These are phyloP conservation scores for Drosophila affinis DNA, from an alignment of 2,888 invertebrate genomes.

Conservation along the genomic window DNA sequence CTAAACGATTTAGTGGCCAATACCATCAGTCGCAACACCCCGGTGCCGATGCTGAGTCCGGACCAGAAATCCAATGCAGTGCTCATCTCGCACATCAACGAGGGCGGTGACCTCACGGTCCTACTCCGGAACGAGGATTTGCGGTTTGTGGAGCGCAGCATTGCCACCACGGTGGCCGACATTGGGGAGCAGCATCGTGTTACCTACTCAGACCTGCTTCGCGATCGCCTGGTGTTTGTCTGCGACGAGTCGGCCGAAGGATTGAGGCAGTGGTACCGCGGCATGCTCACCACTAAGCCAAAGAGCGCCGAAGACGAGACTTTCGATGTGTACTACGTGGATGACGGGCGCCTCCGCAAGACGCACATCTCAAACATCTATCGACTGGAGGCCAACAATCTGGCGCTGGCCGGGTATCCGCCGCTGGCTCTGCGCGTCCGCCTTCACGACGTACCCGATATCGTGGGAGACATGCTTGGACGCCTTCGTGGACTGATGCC, in stretches of 20 bases:
- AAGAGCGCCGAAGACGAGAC: slow-evolving; percentile 82
- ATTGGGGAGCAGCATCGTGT: slow-evolving; percentile 77
- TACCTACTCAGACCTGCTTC: slow-evolving; percentile 73
- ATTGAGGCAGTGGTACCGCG: slow-evolving; percentile 84
- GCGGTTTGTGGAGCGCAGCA: slow-evolving; percentile 79
- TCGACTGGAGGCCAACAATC: slow-evolving; percentile 85
- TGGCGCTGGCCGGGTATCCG: slow-evolving; percentile 86
- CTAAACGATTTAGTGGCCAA: slow-evolving; percentile 86
- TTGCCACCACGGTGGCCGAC: slow-evolving; percentile 58
- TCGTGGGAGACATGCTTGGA: slow-evolving; percentile 84
- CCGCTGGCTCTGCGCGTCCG: slow-evolving; percentile 86
- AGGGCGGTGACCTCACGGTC: slow-evolving; percentile 81
- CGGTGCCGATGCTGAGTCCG: slow-evolving; percentile 78
- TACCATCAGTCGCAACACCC: slow-evolving; percentile 84
- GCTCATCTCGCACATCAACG: slow-evolving; percentile 79
- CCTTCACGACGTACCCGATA: slow-evolving; percentile 86
- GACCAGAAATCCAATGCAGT: slow-evolving; percentile 78
- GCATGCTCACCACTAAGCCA: slow-evolving; percentile 81
- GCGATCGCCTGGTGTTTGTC: slow-evolving; percentile 84
- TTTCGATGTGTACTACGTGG: slow-evolving; percentile 85
- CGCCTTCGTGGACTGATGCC: slow-evolving; percentile 87
- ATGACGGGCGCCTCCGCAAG: slow-evolving; percentile 85
- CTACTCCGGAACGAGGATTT: slow-evolving; percentile 80
- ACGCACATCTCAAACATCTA: slow-evolving; percentile 84
- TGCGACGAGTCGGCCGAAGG: slow-evolving; percentile 80